These are phyloP conservation scores for Rhabdomys dilectus DNA, from an alignment of 2,113 vertebrate genomes.

Conservation along the genomic window DNA sequence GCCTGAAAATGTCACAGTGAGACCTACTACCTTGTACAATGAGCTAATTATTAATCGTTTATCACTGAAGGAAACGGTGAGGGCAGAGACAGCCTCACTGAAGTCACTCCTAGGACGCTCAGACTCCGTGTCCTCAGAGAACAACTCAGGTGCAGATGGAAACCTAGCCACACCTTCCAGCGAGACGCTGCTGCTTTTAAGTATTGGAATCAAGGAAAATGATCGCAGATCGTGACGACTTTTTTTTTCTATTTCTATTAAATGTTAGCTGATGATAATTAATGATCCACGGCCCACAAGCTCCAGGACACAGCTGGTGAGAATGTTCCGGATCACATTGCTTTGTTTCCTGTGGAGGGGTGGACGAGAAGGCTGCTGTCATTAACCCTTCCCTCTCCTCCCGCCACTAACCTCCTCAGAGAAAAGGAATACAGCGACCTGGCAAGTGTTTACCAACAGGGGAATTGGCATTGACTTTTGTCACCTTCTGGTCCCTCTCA, in stretches of 20 bases:
- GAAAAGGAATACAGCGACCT: constrained; percentile 46
- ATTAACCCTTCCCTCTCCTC: constrained; percentile 36
- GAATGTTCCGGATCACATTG: background rate
- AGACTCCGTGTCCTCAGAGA: rapidly evolving
- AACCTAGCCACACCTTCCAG: background rate
- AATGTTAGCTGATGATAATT: constrained; percentile 51
- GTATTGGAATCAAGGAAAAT: background rate
- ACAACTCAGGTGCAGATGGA: background rate
- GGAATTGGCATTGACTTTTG: constrained; percentile 56
- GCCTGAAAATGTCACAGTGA: background rate
- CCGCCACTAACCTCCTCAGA: too few species aligned
- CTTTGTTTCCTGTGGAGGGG: constrained; percentile 37
- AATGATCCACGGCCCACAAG: background rate
- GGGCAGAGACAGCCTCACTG: background rate
- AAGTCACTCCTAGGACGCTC: background rate
- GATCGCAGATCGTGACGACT: background rate
- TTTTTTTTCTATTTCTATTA: constrained; percentile 55
- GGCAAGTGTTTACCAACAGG: constrained; percentile 59
- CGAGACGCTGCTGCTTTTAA: background rate
- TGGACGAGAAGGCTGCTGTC: constrained; percentile 23
- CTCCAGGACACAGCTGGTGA: background rate
- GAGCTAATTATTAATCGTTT: too few species aligned
- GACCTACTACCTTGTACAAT: background rate
- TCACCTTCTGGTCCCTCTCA: constrained; percentile 44
- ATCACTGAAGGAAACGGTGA: too few species aligned